Base-by-base conservation (phyloP, 1,140 invertebrate genomes). In the Solenopsis fugax region DNA sequence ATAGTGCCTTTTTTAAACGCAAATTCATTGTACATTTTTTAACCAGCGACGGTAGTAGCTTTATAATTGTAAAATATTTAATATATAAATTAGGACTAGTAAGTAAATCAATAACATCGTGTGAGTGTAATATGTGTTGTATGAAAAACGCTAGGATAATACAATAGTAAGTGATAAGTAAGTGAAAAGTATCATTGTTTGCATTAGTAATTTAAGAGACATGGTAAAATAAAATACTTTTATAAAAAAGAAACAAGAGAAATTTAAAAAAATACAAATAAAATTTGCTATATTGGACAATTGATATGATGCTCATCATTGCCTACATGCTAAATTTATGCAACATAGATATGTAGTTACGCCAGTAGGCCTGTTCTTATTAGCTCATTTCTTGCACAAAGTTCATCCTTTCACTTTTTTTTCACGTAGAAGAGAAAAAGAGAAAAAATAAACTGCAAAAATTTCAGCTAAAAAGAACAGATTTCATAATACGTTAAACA, bases 41-140 rank as follows among this genome's bases (percentile, higher is more conserved):
- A 81, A 88, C 62, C 72, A 81, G 72, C 89, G 87, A 90, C 87
- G 34, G 56, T 62, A 73, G 41, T 73, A 84, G 80, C 80, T 84
- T 84, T 84, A 84, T 84, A 50, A 71, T 84, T 84, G 80, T 84
- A 60, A 84, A 75, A 84, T 84, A 84, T 84, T 84, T 84, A 60
- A 82, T 84, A 50, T 84, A 48, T 82, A 73, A 56, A 75, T 73
- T 84, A 75, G 41, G 29, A 84, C 24, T 78, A 56, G 80, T 75
- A 67, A 64, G n/a, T 64, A 41, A 84, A 45, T 69, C 54, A 77
- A 21, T 86, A 29, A 56, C 18, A 62, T 73, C 9, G 18, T 48
- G 18, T 84, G 45, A 65, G 45, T 88, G 41, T 86, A 62, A 76
- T 81, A 37, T 72, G 29, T 54, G 16, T 90, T 90, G 77, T 91